Base-by-base conservation (phyloP, 2,797 vertebrate genomes). In the Podargus strigoides region DNA sequence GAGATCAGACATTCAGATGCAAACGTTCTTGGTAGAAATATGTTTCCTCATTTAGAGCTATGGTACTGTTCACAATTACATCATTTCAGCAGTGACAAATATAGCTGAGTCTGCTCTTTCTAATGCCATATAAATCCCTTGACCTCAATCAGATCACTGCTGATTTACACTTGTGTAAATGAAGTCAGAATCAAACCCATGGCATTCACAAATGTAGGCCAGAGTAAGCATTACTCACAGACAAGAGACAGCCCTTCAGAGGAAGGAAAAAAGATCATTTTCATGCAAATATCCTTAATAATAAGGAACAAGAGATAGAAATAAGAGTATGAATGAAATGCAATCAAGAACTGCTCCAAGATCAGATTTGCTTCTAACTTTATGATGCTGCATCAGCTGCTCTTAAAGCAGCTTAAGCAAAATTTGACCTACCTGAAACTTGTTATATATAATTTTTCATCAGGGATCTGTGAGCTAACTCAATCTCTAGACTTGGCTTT, bases 321-420 rank as follows among this genome's bases (percentile, higher is more conserved):
- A 95, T 89, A 96, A 94, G 84, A 87, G 81, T 87, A 60, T 95
- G 96, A 90, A 96, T 94, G 94, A 95, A 97, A 97, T 80, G 90
- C 81, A 96, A 95, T 96, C 91, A 97, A 95, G 91, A 93, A 89
- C 60, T 82, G 74, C 82, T 91, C 89, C 3, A 32, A 89, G 83
- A 95, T 91, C 82, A 94, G 89, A 93, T 95, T 93, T 91, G 46
- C 76, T 94, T 96, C 92, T 91, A 92, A 95, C 90, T 92, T 85
- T 78, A 91, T 75, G 85, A 82, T 80, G 83, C 80, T 83, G 84
- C 67, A 91, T 96, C 90, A 90, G 90, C 88, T 79, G 72, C 69
- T 85, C 80, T 91, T 82, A 77, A 85, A 95, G 85, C 58, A 91
- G 94, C 37, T 73, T 77, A 95, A 95, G 37, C 75, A 47, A 94